A percentile compares a stretch with the other conserved stretches of the same genome.
phyloP scores from a whole-genome alignment of 2,888 invertebrate genomes.

The Acanthosepion lycidas region DNA sequence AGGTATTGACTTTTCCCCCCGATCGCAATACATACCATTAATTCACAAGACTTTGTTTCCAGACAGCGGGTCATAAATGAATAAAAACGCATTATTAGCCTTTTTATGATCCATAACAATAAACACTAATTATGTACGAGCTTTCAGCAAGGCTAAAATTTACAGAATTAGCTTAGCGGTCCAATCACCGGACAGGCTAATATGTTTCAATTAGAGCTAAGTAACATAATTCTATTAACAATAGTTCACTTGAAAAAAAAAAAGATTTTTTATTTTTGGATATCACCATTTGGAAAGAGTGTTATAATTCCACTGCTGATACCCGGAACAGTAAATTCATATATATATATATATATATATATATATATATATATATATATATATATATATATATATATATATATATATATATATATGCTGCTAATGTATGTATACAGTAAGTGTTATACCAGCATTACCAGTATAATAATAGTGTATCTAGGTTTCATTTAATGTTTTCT shows the following conservation, averaged over 20 bases:
- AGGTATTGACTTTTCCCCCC: neutral
- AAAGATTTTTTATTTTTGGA: no score
- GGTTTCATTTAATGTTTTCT: no score
- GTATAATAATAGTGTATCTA: no score
- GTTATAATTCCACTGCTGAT: no score
- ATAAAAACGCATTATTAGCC: neutral
- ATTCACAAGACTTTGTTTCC: conserved; percentile 21
- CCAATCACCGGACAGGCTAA: neutral
- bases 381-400: neutral
- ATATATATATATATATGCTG: neutral
- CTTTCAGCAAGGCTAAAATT: neutral
- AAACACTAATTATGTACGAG: neutral
- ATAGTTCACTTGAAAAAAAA: no score
- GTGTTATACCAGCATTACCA: no score
- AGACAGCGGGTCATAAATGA: neutral
- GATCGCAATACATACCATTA: neutral
- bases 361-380: neutral
- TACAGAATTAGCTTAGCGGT: neutral
- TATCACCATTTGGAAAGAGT: no score
- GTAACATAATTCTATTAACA: no score
- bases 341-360: conserved; percentile 39
- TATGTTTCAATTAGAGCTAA: no score
- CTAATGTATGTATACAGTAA: no score
- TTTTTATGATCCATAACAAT: neutral
- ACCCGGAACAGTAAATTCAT: neutral